These are phyloP conservation scores for Leptopilina drosophilae DNA, from an alignment of 2,888 invertebrate species.

Conservation along the genomic window DNA sequence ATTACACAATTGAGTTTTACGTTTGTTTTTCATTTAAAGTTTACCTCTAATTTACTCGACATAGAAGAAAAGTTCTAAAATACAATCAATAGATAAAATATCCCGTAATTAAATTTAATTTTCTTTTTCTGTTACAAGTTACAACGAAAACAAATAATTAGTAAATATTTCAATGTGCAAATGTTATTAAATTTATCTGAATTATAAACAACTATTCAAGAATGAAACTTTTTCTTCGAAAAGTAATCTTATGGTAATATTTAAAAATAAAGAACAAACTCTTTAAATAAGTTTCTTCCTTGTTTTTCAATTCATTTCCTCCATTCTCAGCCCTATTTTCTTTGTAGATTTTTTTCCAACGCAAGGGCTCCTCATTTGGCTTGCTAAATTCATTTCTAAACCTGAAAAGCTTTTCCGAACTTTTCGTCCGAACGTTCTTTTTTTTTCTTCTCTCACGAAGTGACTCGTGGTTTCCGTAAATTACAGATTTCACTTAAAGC, in stretches of 20 bases:
- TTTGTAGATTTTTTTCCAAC: not conserved
- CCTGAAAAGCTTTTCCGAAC: constrained; percentile 35
- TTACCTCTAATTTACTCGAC: too few relatives aligned
- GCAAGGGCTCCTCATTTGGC: constrained; percentile 47
- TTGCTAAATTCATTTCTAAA: constrained; percentile 62
- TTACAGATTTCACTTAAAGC: constrained; percentile 32
- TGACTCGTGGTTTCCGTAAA: constrained; percentile 26
- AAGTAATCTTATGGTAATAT: not conserved
- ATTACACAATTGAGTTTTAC: constrained; percentile 2
- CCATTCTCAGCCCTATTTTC: constrained; percentile 46
- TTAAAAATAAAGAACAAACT: not conserved
- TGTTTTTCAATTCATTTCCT: constrained; percentile 35
- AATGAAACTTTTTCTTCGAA: not conserved
- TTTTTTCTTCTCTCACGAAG: constrained; percentile 6
- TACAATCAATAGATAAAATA: too few relatives aligned
- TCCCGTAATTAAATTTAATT: too few relatives aligned
- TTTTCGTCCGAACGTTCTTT: constrained; percentile 23
- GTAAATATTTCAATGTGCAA: too few relatives aligned
- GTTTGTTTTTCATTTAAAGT: too few relatives aligned
- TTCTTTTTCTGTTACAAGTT: too few relatives aligned
- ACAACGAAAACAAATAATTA: too few relatives aligned
- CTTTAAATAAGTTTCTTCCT: constrained; percentile 17
- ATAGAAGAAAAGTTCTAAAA: too few relatives aligned
- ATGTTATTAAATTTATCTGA: too few relatives aligned
- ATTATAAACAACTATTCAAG: too few relatives aligned